Evolutionary conservation across 1,140 invertebrate species (phyloP), one percentile per base, ranked within the genome.

Genomic region (Rhynchophorus ferrugineus): DNA sequence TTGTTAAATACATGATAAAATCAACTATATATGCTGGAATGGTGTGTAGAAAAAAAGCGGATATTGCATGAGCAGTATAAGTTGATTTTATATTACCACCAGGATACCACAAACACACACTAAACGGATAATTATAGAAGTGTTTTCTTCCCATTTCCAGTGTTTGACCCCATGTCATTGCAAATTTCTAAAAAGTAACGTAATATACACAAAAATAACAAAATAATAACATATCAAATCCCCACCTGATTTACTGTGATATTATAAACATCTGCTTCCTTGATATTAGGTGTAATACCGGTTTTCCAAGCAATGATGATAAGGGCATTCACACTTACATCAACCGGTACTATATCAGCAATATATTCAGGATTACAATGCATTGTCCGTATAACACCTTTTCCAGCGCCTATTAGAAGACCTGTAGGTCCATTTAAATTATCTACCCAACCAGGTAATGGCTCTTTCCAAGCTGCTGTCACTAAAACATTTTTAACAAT

Each of bases 361-460:
- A 67, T 62, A 55, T 76, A 78, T 3, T 74, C 69, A 1, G 69
- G 81, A 58, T 81, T 75, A 6, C 82, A 78, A 38, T 65, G 62
- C 79, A 91, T 85, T 1, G 82, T 77, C 2, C 80, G 75, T 9
- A 91, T 75, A 0, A 91, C 75, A 51, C 91, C 91, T 70, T 91
- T 91, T 38, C 88, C 88, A 50, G 81, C 83, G 0, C 80, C 85
- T 21, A 86, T 76, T 57, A 89, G 71, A 2, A 89, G 61, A 2
- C 86, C 91, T 37, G 91, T 93, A 0, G 92, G 89, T 21, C 93
- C 93, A 68, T 95, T 96, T 42, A 91, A 75, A 59, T 94, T 96
- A 66, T 97, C 93, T 11, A 96, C 84, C 93, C 93, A 98, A 14
- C 93, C 90, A 1, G 79, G 77, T 17, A 80, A 65, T 0, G 86